Evolutionary conservation across 1,140 invertebrate genomes (phyloP).

Genomic region (Pygmarrhopalites habei): DNA sequence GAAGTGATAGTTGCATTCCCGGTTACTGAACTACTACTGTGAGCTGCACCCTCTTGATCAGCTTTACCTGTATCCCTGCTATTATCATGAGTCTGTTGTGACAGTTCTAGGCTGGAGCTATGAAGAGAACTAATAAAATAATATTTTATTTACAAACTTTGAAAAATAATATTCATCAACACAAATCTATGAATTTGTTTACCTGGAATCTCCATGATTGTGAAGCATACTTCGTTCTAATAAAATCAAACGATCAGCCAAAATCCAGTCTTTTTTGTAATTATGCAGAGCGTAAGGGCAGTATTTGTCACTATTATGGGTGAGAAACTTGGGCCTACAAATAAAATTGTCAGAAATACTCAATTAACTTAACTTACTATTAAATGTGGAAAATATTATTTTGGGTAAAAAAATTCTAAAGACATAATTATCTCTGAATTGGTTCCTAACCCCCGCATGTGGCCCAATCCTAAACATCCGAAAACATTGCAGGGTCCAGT

Average conservation of each 20-base stretch:
- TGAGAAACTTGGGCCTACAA: constrained; percentile 64
- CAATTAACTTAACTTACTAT: too few species aligned
- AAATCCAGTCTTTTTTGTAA: constrained; percentile 52
- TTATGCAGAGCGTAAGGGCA: constrained; percentile 76
- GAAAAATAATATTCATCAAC: background rate
- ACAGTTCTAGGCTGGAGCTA: background rate
- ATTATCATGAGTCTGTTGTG: background rate
- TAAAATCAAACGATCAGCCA: constrained; percentile 21
- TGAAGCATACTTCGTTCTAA: constrained; percentile 5
- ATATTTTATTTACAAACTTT: too few species aligned
- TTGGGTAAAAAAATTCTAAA: too few species aligned
- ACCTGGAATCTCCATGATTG: background rate
- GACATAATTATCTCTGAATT: too few species aligned
- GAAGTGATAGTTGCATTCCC: too few species aligned
- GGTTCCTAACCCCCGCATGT: too few species aligned
- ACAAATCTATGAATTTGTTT: background rate
- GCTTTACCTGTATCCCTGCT: background rate
- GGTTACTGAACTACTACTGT: too few species aligned
- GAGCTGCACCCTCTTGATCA: background rate
- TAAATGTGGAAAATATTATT: too few species aligned
- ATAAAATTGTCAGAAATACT: too few species aligned
- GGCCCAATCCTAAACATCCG: constrained; percentile 72
- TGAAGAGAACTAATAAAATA: constrained; percentile 6
- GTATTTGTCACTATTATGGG: constrained; percentile 65
- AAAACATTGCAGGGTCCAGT: constrained; percentile 56